Percentiles rank a stretch among this genome's conserved stretches.
These are phyloP conservation scores for Leptinotarsa texana DNA, from an alignment of 1,140 invertebrate genomes.

Conservation along the genomic window DNA sequence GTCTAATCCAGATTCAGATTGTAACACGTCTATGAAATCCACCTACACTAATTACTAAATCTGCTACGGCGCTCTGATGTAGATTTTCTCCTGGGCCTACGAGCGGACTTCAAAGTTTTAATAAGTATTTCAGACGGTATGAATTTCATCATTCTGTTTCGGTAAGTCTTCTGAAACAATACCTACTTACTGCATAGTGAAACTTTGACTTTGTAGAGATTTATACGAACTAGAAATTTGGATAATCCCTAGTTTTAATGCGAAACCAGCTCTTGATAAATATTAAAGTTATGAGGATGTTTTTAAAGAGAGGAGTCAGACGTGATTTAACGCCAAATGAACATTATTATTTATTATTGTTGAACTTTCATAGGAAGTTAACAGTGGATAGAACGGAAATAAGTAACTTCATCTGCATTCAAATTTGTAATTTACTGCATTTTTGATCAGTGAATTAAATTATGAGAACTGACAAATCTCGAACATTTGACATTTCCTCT, in stretches of 20 bases:
- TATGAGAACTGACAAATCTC: too few relatives aligned
- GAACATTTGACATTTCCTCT: too few relatives aligned
- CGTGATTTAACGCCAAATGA: too few relatives aligned
- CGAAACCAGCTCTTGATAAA: constrained; percentile 1
- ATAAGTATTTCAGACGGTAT: not conserved
- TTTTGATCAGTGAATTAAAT: too few relatives aligned
- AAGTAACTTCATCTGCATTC: too few relatives aligned
- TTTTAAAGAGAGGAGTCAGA: too few relatives aligned
- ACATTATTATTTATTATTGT: too few relatives aligned
- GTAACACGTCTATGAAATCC: not conserved
- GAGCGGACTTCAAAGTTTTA: not conserved
- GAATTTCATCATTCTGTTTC: not conserved
- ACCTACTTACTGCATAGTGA: not conserved
- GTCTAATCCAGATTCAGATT: constrained; percentile 4
- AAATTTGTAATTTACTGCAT: too few relatives aligned
- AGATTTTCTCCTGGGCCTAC: not conserved
- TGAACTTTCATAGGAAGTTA: too few relatives aligned
- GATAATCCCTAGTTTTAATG: not conserved
- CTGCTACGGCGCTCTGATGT: not conserved
- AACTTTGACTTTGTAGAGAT: not conserved
- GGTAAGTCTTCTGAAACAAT: not conserved
- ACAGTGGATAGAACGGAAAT: too few relatives aligned
- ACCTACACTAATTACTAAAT: not conserved
- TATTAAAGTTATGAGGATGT: not conserved
- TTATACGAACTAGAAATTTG: not conserved